phyloP scores from a whole-genome alignment of 2,113 vertebrate genomes.

The Rhipidura dahli region DNA sequence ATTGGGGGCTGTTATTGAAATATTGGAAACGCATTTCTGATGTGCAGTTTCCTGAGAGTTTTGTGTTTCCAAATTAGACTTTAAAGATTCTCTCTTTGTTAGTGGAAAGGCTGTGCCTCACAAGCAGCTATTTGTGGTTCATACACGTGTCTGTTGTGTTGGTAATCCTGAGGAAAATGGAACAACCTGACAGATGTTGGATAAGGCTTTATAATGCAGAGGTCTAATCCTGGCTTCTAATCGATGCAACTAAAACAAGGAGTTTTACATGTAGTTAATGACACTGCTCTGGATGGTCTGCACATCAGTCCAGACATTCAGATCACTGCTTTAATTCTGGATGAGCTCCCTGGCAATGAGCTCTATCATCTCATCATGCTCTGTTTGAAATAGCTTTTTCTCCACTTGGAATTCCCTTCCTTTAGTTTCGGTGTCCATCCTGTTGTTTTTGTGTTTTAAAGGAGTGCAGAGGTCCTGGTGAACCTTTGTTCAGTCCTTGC shows the following conservation, averaged over 20 bases:
- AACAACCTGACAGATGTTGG: slow-evolving; percentile 43
- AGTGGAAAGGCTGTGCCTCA: not conserved
- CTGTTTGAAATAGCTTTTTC: not conserved
- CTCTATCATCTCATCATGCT: not conserved
- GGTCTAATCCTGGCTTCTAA: not conserved
- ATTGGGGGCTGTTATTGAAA: not conserved
- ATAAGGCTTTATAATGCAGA: not conserved
- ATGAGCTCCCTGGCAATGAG: not conserved
- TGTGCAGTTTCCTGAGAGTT: not conserved
- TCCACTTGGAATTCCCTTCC: not conserved
- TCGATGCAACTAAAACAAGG: not conserved
- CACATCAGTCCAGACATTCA: not conserved
- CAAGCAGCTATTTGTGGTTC: not conserved
- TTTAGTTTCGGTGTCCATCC: accelerated
- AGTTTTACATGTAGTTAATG: not conserved
- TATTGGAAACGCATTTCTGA: not conserved
- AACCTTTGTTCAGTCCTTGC: not conserved
- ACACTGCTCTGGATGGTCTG: not conserved
- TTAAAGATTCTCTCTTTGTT: not conserved
- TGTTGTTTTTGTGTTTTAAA: not conserved
- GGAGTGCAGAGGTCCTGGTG: not conserved
- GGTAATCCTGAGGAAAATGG: slow-evolving; percentile 23
- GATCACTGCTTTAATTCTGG: accelerated
- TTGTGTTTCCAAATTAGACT: not conserved
- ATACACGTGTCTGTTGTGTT: not conserved